Base-by-base conservation (phyloP, 2,113 vertebrate species). In the Oreochromis aureus region DNA sequence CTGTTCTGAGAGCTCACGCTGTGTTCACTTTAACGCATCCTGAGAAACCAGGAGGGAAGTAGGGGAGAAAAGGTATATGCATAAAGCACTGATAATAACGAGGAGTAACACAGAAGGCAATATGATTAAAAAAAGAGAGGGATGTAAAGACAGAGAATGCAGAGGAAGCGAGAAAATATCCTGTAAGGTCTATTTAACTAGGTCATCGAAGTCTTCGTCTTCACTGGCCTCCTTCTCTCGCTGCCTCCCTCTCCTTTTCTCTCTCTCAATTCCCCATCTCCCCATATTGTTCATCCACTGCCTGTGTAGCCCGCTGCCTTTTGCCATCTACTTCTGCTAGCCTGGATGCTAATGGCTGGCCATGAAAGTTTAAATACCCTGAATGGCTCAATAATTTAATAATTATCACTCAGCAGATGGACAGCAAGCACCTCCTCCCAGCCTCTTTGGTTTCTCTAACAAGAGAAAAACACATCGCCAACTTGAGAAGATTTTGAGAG, bases 361-460 rank as follows among this genome's bases (percentile, higher is more conserved):
- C 89, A 94, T 95, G 93, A 95, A 96, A 94, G 78, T 94, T 96
- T 94, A 94, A 95, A 94, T 80, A 83, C 80, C 76, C 86, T 16
- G 89, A 95, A 91, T 86, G 90, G 91, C 87, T 93, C 89, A 92
- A 92, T 96, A 93, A 96, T 95, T 94, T 90, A 96, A 95, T 95
- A 92, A 95, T 94, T 90, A 94, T 87, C 84, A 93, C 86, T 89
- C 56, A 85, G 89, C 89, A 90, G 89, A 95, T 66, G 80, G 90
- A 89, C 88, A 73, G 83, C 36, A 3, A 15, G 46, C 66, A 81
- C 71, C 27, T 56, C 86, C 56, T 46, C 66, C n/a, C 44, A 7
- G 41, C 41, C 71, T 81, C 58, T 83, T 58, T 16, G 7, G 9
- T 81, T 85, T 44, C 53, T 53, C 55, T 4, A 44, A 76, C 44